Percentiles rank a stretch among this genome's conserved stretches.
These are phyloP conservation scores for Helogale parvula DNA, from an alignment of 2,113 vertebrate genomes.

Conservation along the genomic window DNA sequence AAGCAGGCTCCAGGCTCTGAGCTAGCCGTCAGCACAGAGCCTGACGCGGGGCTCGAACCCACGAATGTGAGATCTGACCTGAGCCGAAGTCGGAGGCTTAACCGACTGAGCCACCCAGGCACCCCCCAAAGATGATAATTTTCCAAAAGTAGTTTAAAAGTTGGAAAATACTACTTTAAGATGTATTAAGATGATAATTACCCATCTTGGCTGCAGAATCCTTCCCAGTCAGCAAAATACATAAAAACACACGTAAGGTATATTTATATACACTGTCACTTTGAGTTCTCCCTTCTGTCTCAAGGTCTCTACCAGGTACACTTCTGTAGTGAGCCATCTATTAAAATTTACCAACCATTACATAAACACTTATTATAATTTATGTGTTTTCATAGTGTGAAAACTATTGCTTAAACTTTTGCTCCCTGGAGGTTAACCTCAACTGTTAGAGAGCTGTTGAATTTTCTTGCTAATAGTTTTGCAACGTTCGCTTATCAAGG, in stretches of 20 bases:
- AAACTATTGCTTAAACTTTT: not conserved
- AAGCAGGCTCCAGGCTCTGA: too few species aligned
- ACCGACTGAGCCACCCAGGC: too few species aligned
- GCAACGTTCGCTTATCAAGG: not conserved
- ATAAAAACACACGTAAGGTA: not conserved
- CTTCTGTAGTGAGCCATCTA: not conserved
- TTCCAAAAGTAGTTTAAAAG: not conserved
- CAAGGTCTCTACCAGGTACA: not conserved
- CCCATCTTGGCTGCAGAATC: not conserved
- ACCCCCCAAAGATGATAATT: not conserved
- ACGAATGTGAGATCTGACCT: too few species aligned
- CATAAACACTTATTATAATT: not conserved
- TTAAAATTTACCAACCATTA: not conserved
- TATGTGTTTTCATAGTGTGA: not conserved
- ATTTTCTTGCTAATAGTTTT: not conserved
- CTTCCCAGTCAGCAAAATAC: not conserved
- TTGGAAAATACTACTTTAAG: not conserved
- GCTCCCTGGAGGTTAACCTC: not conserved
- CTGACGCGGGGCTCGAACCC: too few species aligned
- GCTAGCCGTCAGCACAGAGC: too few species aligned
- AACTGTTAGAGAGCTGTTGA: not conserved
- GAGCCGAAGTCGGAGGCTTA: too few species aligned
- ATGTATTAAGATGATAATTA: not conserved
- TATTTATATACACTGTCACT: not conserved
- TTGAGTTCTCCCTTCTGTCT: not conserved